phyloP scores from a whole-genome alignment of 2,888 invertebrate species.

The Colletes collaris region DNA sequence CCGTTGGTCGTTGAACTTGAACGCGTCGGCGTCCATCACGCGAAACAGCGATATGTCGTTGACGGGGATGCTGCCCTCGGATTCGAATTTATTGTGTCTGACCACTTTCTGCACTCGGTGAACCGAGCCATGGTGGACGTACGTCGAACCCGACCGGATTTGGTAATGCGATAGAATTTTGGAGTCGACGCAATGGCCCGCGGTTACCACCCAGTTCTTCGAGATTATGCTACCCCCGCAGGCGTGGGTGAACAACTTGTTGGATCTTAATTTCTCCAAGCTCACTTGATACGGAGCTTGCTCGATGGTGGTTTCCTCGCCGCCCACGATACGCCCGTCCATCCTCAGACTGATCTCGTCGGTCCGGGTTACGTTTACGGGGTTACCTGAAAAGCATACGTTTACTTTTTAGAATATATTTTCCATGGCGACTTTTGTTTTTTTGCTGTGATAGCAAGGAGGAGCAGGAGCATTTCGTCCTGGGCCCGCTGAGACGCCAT shows the following conservation, averaged over 20 bases:
- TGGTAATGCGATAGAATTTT: background rate
- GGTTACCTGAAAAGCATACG: conserved; percentile 12
- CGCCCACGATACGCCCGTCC: conserved; percentile 62
- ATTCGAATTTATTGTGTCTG: conserved; percentile 51
- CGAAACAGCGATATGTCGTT: conserved; percentile 85
- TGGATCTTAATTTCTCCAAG: conserved; percentile 76
- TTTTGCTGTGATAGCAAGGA: too few species aligned
- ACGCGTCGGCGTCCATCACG: conserved; percentile 83
- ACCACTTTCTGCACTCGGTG: conserved; percentile 45
- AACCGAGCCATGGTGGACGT: conserved; percentile 69
- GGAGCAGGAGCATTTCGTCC: too few species aligned
- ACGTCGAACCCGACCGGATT: conserved; percentile 78
- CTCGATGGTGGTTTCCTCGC: conserved; percentile 55
- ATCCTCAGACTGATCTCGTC: background rate
- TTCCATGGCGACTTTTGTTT: too few species aligned
- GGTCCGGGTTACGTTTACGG: conserved; percentile 1
- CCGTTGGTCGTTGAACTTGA: conserved; percentile 79
- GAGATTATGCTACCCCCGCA: conserved; percentile 86
- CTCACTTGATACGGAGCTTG: conserved; percentile 68
- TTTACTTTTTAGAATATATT: background rate
- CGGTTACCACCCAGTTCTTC: conserved; percentile 84
- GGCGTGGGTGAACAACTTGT: conserved; percentile 83
- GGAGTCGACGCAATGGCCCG: conserved; percentile 84
- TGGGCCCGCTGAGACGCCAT: too few species aligned
- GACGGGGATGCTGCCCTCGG: conserved; percentile 33